Conservation (phyloP, 2,888 invertebrate genomes). For the Drepana falcataria region DNA sequence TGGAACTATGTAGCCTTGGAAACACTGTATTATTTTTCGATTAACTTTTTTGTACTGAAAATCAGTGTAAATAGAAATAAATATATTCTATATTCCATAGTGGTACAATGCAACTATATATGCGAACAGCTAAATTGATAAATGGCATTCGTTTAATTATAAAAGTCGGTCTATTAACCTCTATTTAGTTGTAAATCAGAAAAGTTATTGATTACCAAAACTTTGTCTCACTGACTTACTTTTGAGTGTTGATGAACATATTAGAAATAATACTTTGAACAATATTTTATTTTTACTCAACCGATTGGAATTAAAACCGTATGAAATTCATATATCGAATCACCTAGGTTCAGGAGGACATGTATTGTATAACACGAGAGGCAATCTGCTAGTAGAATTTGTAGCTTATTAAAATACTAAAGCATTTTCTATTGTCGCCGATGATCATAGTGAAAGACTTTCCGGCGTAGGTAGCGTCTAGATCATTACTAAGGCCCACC, state of each 20-base stretch:
- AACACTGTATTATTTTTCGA: constrained; percentile 55
- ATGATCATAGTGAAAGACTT: constrained; percentile 24
- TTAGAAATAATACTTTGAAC: too few species aligned
- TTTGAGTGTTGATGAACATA: too few species aligned
- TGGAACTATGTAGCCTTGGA: constrained; percentile 50
- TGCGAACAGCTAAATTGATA: too few species aligned
- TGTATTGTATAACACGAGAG: not conserved
- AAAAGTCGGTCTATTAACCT: not conserved
- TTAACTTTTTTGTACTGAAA: constrained; percentile 45
- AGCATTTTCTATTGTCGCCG: constrained; percentile 7
- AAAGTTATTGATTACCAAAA: not conserved
- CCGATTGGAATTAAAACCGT: too few species aligned
- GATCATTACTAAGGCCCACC: constrained; percentile 32
- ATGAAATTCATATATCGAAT: not conserved
- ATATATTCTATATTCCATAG: not conserved
- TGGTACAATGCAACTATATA: not conserved
- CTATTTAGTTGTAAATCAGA: not conserved
- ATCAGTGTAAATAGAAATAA: not conserved
- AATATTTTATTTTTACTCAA: too few species aligned
- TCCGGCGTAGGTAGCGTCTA: constrained; percentile 42
- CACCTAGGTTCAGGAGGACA: not conserved
- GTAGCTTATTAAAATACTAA: constrained; percentile 12
- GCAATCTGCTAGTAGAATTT: not conserved
- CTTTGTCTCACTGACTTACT: too few species aligned
- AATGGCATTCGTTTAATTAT: not conserved